Evolutionary conservation across 2,797 vertebrate species (phyloP).

Genomic region (Notolepis coatsorum): DNA sequence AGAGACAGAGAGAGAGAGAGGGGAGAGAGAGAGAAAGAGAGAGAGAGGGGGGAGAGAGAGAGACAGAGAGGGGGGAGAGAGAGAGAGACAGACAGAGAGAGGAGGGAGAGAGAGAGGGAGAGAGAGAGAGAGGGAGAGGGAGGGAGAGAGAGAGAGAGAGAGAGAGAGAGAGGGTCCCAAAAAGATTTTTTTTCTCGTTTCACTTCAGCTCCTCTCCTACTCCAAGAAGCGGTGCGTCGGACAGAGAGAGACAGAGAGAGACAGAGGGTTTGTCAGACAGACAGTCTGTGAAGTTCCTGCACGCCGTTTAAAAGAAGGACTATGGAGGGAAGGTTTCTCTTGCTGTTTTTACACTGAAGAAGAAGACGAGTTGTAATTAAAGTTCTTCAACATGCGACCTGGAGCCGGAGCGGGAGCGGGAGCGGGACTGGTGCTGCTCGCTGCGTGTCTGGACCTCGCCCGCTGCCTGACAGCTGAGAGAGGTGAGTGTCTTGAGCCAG

Average conservation of each 20-base stretch:
- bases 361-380: neutral
- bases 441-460: neutral
- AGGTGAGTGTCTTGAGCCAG: neutral
- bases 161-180: neutral
- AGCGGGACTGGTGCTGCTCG: constrained; percentile 1
- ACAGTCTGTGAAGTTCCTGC: neutral
- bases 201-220: neutral
- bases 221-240: neutral
- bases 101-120: neutral
- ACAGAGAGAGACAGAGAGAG: neutral
- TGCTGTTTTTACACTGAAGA: neutral
- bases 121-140: neutral
- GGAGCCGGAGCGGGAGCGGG: neutral
- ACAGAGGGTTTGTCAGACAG: neutral
- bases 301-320: no score
- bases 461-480: neutral
- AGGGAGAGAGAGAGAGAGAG: neutral
- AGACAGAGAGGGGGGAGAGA: neutral
- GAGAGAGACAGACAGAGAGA: neutral
- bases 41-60: neutral
- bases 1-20: neutral
- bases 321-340: neutral
- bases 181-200: neutral
- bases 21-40: neutral
- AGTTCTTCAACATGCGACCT: neutral